Evolutionary conservation across 2,113 vertebrate species (phyloP).

Genomic region (Ornithorhynchus anatinus): DNA sequence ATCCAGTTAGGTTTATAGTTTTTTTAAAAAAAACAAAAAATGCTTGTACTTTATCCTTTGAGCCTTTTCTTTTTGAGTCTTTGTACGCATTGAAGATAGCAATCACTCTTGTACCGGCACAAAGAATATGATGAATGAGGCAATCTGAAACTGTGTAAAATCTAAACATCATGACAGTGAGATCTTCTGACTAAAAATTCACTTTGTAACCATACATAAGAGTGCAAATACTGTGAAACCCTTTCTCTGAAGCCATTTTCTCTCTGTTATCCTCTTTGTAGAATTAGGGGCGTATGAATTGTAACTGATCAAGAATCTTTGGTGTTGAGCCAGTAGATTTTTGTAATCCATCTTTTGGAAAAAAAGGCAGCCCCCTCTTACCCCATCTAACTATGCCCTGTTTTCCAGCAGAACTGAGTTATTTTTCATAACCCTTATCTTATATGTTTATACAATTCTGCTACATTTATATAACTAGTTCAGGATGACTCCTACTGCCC

Average conservation of each 20-base stretch:
- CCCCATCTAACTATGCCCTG: too few species aligned
- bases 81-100: too few species aligned
- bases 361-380: neutral
- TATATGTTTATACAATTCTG: neutral
- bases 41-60: too few species aligned
- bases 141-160: too few species aligned
- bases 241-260: neutral
- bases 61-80: too few species aligned
- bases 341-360: conserved; percentile 10
- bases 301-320: neutral
- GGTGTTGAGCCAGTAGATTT: neutral
- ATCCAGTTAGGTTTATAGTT: too few species aligned
- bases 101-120: too few species aligned
- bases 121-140: too few species aligned
- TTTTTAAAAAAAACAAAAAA: too few species aligned
- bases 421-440: conserved; percentile 24
- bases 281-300: conserved; percentile 4
- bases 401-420: neutral
- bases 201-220: neutral
- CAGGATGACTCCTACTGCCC: neutral
- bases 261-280: neutral
- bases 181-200: too few species aligned
- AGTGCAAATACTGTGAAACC: neutral
- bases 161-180: too few species aligned
- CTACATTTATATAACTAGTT: conserved; percentile 8